Percentiles rank a stretch among this genome's conserved stretches.
Conservation (phyloP, 2,888 invertebrate species). For the Bruchidius siliquastri region DNA sequence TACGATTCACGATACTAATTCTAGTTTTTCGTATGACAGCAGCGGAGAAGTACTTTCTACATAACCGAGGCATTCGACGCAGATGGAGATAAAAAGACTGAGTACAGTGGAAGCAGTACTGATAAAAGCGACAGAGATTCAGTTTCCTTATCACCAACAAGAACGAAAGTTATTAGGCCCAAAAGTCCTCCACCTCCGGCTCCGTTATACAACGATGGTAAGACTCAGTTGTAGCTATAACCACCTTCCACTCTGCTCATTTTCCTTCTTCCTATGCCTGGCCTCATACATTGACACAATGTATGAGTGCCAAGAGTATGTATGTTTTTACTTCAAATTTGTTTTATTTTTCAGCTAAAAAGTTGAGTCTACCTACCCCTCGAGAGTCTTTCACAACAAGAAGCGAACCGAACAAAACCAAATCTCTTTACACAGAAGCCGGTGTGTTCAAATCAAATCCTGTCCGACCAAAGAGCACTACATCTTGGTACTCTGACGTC, state of each 20-base stretch:
- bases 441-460: conserved; percentile 31
- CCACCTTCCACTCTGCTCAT: too few species aligned
- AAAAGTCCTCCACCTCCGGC: conserved; percentile 44
- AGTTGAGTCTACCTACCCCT: not conserved
- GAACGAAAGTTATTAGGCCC: conserved; percentile 31
- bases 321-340: too few species aligned
- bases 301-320: too few species aligned
- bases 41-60: conserved; percentile 65
- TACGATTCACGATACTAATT: too few species aligned
- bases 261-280: too few species aligned
- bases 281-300: too few species aligned
- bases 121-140: conserved; percentile 10
- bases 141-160: not conserved
- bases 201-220: conserved; percentile 24
- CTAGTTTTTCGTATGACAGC: not conserved
- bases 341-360: not conserved
- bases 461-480: conserved; percentile 50
- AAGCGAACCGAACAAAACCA: conserved; percentile 3
- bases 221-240: not conserved
- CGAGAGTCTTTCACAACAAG: not conserved
- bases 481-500: conserved; percentile 69
- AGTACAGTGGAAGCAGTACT: not conserved
- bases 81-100: conserved; percentile 37
- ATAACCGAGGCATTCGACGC: conserved; percentile 63
- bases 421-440: conserved; percentile 28